Evolutionary conservation across 2,888 invertebrate species (phyloP).

Genomic region (Glaucopsyche alexis): DNA sequence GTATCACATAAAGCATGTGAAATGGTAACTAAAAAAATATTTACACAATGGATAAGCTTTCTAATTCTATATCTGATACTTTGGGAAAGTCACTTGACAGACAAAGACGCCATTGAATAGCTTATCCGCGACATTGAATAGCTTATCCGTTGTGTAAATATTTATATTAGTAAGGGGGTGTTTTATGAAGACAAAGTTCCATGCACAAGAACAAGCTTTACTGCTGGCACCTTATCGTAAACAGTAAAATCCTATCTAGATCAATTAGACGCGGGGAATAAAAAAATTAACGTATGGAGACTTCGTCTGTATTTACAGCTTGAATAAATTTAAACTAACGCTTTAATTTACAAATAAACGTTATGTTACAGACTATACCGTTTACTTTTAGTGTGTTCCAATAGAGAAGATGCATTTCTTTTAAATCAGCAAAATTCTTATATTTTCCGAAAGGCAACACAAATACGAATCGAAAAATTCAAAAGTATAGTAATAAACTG

Average conservation of each 20-base stretch:
- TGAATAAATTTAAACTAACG: not conserved
- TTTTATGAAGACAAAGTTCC: not conserved
- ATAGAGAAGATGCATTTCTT: too few relatives aligned
- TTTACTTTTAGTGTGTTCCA: too few relatives aligned
- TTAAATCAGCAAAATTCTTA: too few relatives aligned
- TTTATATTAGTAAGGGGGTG: not conserved
- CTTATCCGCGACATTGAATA: too few relatives aligned
- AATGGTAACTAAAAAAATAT: not conserved
- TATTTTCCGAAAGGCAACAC: too few relatives aligned
- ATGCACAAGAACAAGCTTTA: not conserved
- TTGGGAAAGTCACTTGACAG: too few relatives aligned
- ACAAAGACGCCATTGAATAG: too few relatives aligned
- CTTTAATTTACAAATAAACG: not conserved
- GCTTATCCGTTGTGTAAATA: too few relatives aligned
- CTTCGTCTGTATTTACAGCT: not conserved
- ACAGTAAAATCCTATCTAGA: conserved; percentile 12
- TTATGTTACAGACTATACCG: not conserved
- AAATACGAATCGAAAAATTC: too few relatives aligned
- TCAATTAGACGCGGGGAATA: conserved; percentile 10
- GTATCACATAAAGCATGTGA: not conserved
- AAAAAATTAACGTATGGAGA: conserved; percentile 12
- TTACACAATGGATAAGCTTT: too few relatives aligned
- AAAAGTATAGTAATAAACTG: too few relatives aligned
- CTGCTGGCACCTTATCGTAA: conserved; percentile 9
- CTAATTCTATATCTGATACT: too few relatives aligned